Percentiles rank a stretch among this genome's conserved stretches.
phyloP scores from a whole-genome alignment of 2,797 vertebrate genomes.

The Phoeniculus purpureus region DNA sequence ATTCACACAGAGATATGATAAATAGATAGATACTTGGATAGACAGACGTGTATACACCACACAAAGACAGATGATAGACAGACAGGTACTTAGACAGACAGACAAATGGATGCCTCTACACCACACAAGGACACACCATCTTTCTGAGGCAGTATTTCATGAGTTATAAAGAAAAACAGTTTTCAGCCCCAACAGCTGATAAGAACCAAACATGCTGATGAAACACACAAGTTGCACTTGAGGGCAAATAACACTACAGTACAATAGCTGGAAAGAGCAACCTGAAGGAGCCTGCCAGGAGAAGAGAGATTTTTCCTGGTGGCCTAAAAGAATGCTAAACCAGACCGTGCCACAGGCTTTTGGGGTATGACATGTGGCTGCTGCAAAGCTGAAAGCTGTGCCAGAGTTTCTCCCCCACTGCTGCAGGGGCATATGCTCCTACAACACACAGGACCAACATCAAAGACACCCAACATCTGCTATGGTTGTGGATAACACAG shows the following conservation, averaged over 20 bases:
- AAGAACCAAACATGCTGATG: not conserved
- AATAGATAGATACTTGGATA: too few species aligned
- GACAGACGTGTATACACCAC: not conserved
- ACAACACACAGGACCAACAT: not conserved
- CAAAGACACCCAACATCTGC: not conserved
- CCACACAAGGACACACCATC: not conserved
- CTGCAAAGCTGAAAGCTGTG: not conserved
- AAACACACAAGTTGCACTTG: not conserved
- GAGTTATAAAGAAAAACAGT: not conserved
- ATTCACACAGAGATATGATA: not conserved
- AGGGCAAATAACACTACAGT: not conserved
- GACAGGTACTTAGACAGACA: too few species aligned
- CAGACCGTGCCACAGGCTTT: not conserved
- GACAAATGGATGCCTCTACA: not conserved
- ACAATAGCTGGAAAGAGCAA: not conserved
- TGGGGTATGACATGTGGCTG: rapidly evolving
- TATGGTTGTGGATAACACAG: not conserved
- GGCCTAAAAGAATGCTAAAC: not conserved
- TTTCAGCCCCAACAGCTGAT: not conserved
- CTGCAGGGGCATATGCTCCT: not conserved
- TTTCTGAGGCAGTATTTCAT: not conserved
- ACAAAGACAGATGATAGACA: not conserved
- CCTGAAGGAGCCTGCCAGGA: not conserved
- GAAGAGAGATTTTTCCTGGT: not conserved
- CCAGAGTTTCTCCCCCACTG: not conserved